These are phyloP conservation scores for Bradysia coprophila DNA, from an alignment of 1,140 invertebrate species.

Conservation along the genomic window DNA sequence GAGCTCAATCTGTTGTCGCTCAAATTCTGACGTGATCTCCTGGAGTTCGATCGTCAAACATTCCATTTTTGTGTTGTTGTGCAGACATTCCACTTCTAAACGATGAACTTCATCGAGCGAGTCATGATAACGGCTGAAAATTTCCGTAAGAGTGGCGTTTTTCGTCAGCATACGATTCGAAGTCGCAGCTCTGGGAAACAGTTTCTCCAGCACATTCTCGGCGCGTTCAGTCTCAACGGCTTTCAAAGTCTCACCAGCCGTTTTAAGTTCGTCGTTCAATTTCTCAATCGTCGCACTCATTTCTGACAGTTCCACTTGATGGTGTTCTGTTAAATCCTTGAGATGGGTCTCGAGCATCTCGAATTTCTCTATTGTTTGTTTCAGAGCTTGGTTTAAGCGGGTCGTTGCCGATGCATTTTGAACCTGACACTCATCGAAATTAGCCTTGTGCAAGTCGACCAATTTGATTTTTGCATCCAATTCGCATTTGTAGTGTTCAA, in stretches of 20 bases:
- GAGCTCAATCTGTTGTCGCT: slow-evolving; percentile 63
- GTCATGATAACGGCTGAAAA: slow-evolving; percentile 71
- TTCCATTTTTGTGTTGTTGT: slow-evolving; percentile 57
- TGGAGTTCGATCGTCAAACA: slow-evolving; percentile 68
- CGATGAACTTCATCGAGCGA: slow-evolving; percentile 48
- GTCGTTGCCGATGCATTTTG: slow-evolving; percentile 55
- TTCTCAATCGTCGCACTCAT: slow-evolving; percentile 51
- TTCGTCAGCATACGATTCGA: slow-evolving; percentile 63
- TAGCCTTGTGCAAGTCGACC: slow-evolving; percentile 65
- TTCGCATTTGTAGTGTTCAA: slow-evolving; percentile 69
- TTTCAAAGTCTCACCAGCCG: slow-evolving; percentile 64
- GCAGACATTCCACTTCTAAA: slow-evolving; percentile 61
- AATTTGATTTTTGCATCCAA: slow-evolving; percentile 66
- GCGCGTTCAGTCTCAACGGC: slow-evolving; percentile 46
- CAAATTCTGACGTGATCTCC: slow-evolving; percentile 64
- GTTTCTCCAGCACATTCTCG: slow-evolving; percentile 55
- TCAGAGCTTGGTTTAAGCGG: slow-evolving; percentile 59
- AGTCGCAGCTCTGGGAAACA: slow-evolving; percentile 71
- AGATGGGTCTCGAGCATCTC: slow-evolving; percentile 55
- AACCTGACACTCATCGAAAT: slow-evolving; percentile 52
- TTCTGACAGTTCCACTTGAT: slow-evolving; percentile 39
- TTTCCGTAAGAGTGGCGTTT: slow-evolving; percentile 74
- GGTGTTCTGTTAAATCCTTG: slow-evolving; percentile 36
- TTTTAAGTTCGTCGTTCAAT: slow-evolving; percentile 55
- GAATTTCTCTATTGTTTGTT: slow-evolving; percentile 58